These are phyloP conservation scores for Caenorhabditis doughertyi DNA, from an alignment of 2,888 invertebrate genomes.

Conservation along the genomic window DNA sequence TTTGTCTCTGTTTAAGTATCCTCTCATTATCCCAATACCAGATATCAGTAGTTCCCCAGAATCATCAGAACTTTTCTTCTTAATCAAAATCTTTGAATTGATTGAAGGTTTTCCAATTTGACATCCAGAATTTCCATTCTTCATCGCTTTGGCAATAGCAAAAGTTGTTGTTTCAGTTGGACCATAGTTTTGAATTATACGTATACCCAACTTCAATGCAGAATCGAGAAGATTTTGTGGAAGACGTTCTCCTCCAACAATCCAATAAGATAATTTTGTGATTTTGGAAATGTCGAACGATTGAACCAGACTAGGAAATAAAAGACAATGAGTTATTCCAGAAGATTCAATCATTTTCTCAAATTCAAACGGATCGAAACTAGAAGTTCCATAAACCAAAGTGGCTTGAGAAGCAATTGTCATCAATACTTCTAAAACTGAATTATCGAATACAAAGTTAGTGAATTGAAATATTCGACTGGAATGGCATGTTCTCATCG, in stretches of 20 bases:
- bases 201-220: constrained; percentile 58
- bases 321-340: constrained; percentile 74
- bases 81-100: constrained; percentile 59
- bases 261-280: constrained; percentile 73
- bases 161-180: constrained; percentile 80
- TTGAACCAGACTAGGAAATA: constrained; percentile 71
- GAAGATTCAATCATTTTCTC: constrained; percentile 35
- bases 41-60: constrained; percentile 62
- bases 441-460: constrained; percentile 79
- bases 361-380: constrained; percentile 69
- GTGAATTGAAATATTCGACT: constrained; percentile 70
- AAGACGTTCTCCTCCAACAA: constrained; percentile 78
- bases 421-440: constrained; percentile 76
- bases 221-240: constrained; percentile 66
- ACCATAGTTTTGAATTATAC: constrained; percentile 79
- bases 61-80: background rate
- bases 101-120: constrained; percentile 72
- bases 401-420: constrained; percentile 67
- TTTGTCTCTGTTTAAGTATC: constrained; percentile 69
- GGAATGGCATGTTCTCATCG: constrained; percentile 40
- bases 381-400: constrained; percentile 42
- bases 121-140: constrained; percentile 66
- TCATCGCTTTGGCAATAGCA: constrained; percentile 71
- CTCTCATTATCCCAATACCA: constrained; percentile 76
- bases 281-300: constrained; percentile 64